phyloP scores from a whole-genome alignment of 2,113 vertebrate genomes.

The Notiomystis cincta region DNA sequence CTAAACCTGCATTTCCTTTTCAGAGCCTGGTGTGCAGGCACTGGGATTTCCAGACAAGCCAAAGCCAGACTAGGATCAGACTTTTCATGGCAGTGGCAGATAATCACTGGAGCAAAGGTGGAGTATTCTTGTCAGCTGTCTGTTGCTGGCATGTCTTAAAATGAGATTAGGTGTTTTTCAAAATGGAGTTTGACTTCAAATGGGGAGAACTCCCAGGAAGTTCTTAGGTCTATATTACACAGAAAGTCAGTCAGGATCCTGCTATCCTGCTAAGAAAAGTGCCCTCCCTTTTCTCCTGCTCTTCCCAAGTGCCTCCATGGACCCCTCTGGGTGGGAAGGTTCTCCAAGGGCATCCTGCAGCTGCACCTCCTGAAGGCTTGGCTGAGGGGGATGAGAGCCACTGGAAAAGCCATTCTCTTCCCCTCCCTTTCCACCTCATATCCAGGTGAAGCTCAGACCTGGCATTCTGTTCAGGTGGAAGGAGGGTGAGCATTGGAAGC shows the following conservation, averaged over 20 bases:
- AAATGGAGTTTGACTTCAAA: neutral
- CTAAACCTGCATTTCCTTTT: neutral
- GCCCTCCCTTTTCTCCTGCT: neutral
- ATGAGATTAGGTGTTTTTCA: neutral
- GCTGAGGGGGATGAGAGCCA: neutral
- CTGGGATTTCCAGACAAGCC: neutral
- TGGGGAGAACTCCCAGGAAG: neutral
- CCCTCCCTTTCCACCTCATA: neutral
- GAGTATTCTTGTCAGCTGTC: neutral
- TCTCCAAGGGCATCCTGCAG: neutral
- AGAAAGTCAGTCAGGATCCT: no score
- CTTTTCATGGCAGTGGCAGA: neutral
- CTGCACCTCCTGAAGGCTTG: neutral
- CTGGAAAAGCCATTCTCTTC: neutral
- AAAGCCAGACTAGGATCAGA: neutral
- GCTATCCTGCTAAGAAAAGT: neutral
- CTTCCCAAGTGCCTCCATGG: neutral
- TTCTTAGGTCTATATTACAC: neutral
- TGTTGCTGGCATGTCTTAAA: neutral
- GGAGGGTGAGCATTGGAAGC: neutral
- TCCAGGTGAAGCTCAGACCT: neutral
- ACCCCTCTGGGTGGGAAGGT: neutral
- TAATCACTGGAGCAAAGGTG: neutral
- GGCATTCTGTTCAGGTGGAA: neutral
- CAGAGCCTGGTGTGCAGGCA: neutral